A percentile compares a stretch with the other conserved stretches of the same genome.
These are phyloP conservation scores for Tetropium fuscum DNA, from an alignment of 2,888 invertebrate genomes.

Conservation along the genomic window DNA sequence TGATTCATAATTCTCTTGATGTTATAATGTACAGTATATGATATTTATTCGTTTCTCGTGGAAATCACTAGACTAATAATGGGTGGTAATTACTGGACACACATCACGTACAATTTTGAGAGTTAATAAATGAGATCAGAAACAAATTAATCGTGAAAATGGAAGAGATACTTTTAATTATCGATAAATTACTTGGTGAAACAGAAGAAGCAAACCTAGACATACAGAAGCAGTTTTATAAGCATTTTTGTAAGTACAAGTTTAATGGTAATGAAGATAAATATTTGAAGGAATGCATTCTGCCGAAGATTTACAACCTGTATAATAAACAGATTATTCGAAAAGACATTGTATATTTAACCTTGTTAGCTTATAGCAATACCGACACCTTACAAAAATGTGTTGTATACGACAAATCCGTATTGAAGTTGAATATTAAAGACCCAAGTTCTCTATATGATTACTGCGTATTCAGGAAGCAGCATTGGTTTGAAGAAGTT, in stretches of 20 bases:
- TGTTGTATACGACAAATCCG: conserved; percentile 50
- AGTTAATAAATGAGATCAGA: too few species aligned
- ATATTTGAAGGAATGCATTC: conserved; percentile 42
- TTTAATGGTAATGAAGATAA: conserved; percentile 35
- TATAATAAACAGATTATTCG: conserved; percentile 46
- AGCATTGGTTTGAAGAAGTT: conserved; percentile 60
- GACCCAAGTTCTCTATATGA: conserved; percentile 56
- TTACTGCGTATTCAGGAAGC: conserved; percentile 55
- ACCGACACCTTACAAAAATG: conserved; percentile 47
- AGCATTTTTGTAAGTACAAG: conserved; percentile 31
- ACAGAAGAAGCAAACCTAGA: conserved; percentile 19
- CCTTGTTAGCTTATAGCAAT: conserved; percentile 51
- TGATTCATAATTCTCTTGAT: too few species aligned
- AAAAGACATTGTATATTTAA: conserved; percentile 54
- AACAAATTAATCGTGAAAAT: conserved; percentile 14
- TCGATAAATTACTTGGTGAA: conserved; percentile 28
- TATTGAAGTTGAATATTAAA: conserved; percentile 49
- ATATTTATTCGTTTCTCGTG: too few species aligned
- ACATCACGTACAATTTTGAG: too few species aligned
- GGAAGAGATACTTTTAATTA: conserved; percentile 35
- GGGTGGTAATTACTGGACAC: too few species aligned
- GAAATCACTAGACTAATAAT: too few species aligned
- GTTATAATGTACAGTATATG: too few species aligned
- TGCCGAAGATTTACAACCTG: conserved; percentile 51
- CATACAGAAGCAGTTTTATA: conserved; percentile 29